Evolutionary conservation across 2,113 vertebrate species (phyloP).

Genomic region (Microtus oregoni): DNA sequence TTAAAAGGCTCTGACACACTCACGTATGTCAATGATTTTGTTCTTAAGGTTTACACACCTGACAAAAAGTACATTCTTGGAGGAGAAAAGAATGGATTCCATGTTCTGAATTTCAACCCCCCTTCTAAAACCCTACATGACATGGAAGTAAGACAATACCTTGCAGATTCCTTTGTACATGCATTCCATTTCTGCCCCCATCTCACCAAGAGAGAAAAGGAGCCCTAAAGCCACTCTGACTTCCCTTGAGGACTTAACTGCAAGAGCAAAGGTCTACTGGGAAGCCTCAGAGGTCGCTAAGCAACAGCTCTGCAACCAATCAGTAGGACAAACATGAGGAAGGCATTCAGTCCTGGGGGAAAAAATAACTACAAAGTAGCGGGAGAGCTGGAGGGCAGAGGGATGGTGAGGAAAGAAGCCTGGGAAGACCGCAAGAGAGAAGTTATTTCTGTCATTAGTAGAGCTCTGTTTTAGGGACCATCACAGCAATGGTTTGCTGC

Average conservation of each 20-base stretch:
- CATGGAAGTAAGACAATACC: neutral
- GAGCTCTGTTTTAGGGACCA: neutral
- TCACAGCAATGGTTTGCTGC: neutral
- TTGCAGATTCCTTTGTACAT: neutral
- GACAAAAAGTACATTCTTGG: neutral
- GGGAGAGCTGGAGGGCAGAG: neutral
- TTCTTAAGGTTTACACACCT: neutral
- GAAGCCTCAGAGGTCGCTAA: neutral
- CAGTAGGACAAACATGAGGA: neutral
- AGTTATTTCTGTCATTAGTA: neutral
- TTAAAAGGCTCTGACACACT: neutral
- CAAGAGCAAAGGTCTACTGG: neutral
- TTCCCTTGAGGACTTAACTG: neutral
- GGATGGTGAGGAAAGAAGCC: fast-evolving
- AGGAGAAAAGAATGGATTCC: neutral
- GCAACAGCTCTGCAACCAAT: neutral
- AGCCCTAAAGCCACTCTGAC: neutral
- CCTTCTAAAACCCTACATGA: neutral
- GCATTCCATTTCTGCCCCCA: neutral
- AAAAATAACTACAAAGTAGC: neutral
- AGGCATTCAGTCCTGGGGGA: neutral
- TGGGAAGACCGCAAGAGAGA: neutral
- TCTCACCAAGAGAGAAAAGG: neutral
- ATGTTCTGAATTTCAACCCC: neutral
- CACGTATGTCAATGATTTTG: neutral